Base-by-base conservation (phyloP, 2,113 vertebrate genomes). In the Pelvicachromis taeniatus region DNA sequence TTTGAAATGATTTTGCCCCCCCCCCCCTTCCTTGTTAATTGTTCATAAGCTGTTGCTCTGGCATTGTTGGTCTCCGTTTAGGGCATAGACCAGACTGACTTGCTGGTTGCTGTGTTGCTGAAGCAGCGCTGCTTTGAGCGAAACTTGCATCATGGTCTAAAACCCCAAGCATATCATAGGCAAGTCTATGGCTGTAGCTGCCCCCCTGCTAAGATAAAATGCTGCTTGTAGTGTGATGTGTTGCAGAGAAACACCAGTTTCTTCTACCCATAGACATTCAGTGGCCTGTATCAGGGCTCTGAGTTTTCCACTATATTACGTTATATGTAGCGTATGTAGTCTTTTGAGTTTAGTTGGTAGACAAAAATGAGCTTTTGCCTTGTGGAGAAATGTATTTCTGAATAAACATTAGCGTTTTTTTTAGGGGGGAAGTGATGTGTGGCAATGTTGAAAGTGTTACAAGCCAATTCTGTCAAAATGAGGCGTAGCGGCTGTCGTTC, bases 121-220 rank as follows among this genome's bases (percentile, higher is more conserved):
- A 59, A 52, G 26, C 16, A 16, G 9, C 35, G 42, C 11, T 80
- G 70, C 80, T 83, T 52, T 17, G 13, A 50, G 54, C 50, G 21
- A 4, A 68, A 50, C 16, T 52, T 53, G 23, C 56, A 82, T 89
- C 90, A 81, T 56, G 42, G 58, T 88, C 42, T 88, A 54, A 86
- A 90, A 85, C 59, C 59, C 83, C 3, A 45, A 90, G 80, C 13
- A 13, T 78, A 77, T 87, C 85, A 81, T 38, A 52, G 70, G 82
- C 81, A 48, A 81, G 85, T 87, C 85, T 55, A 17, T 79, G 80
- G 53, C 79, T 84, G 77, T 16, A 4, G 48, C 73, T 54, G 73
- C 19, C 19, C 68, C 68, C 26, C 42, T 75, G 68, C 42, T 0
- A 75, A 75, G 68, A 50, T 50, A 26, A 75, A 75, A 75, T 50